A percentile compares a stretch with the other conserved stretches of the same genome.
phyloP scores from a whole-genome alignment of 1,140 invertebrate species.

The Trinorchestia longiramus region DNA sequence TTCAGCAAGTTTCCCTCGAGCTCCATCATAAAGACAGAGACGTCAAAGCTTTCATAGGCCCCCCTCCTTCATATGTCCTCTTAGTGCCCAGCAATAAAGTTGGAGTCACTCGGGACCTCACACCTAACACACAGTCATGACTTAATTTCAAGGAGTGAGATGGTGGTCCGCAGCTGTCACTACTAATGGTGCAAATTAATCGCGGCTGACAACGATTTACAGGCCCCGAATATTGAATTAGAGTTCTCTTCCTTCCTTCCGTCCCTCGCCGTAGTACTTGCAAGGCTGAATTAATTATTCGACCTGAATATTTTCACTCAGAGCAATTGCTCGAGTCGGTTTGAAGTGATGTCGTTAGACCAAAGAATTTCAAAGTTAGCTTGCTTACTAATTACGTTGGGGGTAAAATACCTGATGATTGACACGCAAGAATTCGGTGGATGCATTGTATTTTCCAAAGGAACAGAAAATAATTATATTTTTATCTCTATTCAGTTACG shows the following conservation, averaged over 20 bases:
- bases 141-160: background rate
- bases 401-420: background rate
- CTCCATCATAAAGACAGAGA: background rate
- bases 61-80: background rate
- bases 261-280: background rate
- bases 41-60: background rate
- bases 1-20: background rate
- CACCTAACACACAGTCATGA: background rate
- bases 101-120: background rate
- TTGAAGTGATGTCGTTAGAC: background rate
- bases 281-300: background rate
- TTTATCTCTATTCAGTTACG: background rate
- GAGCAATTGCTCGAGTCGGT: background rate
- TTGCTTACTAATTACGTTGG: background rate
- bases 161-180: conserved; percentile 29
- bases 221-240: background rate
- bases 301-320: background rate
- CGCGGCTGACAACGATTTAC: conserved; percentile 13
- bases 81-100: background rate
- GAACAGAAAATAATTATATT: background rate
- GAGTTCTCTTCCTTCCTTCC: background rate
- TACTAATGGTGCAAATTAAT: conserved; percentile 31
- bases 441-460: background rate
- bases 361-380: background rate
- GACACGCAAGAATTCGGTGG: background rate